phyloP scores from a whole-genome alignment of 1,140 invertebrate genomes.

The Macrocentrus cingulum region DNA sequence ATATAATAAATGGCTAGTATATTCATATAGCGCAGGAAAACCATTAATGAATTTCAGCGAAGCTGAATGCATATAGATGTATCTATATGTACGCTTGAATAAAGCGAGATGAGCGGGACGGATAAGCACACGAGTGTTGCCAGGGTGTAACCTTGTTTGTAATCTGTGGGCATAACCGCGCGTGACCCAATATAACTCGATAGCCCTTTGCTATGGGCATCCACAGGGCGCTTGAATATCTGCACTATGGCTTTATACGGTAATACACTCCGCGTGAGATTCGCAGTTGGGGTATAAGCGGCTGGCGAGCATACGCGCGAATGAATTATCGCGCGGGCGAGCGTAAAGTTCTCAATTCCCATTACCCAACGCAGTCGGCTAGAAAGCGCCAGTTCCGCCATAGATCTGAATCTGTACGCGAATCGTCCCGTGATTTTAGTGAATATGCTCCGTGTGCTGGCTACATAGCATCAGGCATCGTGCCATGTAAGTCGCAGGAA shows the following conservation, averaged over 20 bases:
- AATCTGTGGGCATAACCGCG: no score
- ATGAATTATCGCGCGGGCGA: conserved; percentile 48
- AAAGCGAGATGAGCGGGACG: no score
- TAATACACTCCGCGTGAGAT: conserved; percentile 14
- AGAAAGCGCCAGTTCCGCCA: conserved; percentile 44
- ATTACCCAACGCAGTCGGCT: conserved; percentile 50
- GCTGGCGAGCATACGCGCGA: conserved; percentile 22
- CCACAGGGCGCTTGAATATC: background rate
- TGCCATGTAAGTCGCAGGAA: no score
- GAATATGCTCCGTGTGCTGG: background rate
- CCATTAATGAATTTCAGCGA: no score
- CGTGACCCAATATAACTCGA: no score
- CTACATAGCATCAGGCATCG: no score
- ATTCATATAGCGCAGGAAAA: no score
- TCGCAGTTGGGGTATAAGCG: conserved; percentile 9
- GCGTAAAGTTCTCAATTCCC: conserved; percentile 52
- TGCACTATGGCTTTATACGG: background rate
- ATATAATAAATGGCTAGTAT: no score
- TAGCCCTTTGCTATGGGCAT: background rate
- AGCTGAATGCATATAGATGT: no score
- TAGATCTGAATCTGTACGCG: background rate
- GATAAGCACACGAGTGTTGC: no score
- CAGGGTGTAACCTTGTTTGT: no score
- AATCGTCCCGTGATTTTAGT: background rate
- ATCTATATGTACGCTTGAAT: no score